These are phyloP conservation scores for Gandaritis pyraliata DNA, from an alignment of 2,888 invertebrate species.

Conservation along the genomic window DNA sequence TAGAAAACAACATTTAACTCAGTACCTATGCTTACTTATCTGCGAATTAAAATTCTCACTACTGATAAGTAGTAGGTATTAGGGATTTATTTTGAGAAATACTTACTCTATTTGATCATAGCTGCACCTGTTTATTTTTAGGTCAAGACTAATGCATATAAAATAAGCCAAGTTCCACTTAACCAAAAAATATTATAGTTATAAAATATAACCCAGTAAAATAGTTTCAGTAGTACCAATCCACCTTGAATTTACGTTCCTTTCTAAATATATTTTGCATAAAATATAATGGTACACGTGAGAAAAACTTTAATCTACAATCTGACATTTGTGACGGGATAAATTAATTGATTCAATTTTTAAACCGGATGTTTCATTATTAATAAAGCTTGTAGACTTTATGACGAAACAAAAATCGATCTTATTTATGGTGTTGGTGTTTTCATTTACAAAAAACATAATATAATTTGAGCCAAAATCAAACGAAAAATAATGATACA, in stretches of 20 bases:
- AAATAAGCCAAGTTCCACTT: conserved; percentile 14
- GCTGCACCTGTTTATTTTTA: not conserved
- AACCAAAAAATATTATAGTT: conserved; percentile 19
- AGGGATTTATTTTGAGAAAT: no score
- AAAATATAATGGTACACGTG: conserved; percentile 39
- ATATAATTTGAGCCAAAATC: no score
- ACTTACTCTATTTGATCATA: no score
- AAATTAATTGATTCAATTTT: conserved; percentile 35
- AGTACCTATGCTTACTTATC: no score
- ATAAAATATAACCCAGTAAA: conserved; percentile 6
- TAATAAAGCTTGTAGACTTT: not conserved
- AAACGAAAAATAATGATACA: conserved; percentile 68
- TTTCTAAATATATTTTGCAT: conserved; percentile 67
- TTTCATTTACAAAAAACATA: no score
- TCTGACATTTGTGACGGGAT: conserved; percentile 37
- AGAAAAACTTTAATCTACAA: conserved; percentile 42
- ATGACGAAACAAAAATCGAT: not conserved
- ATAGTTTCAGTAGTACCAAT: conserved; percentile 45
- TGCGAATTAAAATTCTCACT: no score
- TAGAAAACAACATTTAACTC: no score
- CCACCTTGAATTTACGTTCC: conserved; percentile 67
- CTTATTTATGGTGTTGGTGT: no score
- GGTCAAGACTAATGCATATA: conserved; percentile 12
- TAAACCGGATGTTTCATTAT: conserved; percentile 53
- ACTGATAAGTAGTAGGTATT: no score